Evolutionary conservation across 1,140 invertebrate species (phyloP), one percentile per base, ranked within the genome.

Genomic region (Leguminivora glycinivorella): DNA sequence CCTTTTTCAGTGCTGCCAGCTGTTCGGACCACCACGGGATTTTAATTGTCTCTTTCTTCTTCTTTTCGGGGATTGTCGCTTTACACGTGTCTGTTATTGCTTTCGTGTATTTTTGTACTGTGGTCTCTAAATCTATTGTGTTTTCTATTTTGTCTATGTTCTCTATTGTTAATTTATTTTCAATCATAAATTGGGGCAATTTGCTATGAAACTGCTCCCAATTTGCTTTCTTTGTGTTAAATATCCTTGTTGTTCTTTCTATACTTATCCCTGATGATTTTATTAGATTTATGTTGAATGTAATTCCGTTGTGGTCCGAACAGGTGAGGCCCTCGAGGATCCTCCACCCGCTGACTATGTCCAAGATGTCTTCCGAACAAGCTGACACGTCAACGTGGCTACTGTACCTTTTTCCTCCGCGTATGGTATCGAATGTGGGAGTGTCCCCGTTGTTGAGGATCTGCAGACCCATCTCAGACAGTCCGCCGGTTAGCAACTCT

Each of bases 341-440:
- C 24, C 7, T 12, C 12, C 43, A 47, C 3, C 56, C 43, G 0
- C 66, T 31, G 1, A 74, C 31, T 6, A 40, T 7, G 0, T 25
- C 56, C 12, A 74, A 26, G 10, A 74, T 5, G 6, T 71, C 58
- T 1, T 1, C 14, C 0, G 70, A 25, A 47, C 73, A 71, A 0
- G 58, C 73, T 2, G 73, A 71, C 7, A 74, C 26, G 34, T 74
- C 70, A 0, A 74, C 70, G 47, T 56, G 58, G 67, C 73, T 74
- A 9, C n/a, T 67, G 34, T 69, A 74, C 3, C 58, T 19, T 14
- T n/a, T 31, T 17, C 47, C 56, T 0, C 71, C 71, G 12, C 74
- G 43, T 6, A 63, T 17, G 5, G 66, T 56, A 17, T 75, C 60
- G 17, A 75, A 75, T 22, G 70, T 75, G 0, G 74, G 74, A 0